Evolutionary conservation across 2,113 vertebrate species (phyloP), one percentile per base, ranked within the genome.

Genomic region (Colinus virginianus): DNA sequence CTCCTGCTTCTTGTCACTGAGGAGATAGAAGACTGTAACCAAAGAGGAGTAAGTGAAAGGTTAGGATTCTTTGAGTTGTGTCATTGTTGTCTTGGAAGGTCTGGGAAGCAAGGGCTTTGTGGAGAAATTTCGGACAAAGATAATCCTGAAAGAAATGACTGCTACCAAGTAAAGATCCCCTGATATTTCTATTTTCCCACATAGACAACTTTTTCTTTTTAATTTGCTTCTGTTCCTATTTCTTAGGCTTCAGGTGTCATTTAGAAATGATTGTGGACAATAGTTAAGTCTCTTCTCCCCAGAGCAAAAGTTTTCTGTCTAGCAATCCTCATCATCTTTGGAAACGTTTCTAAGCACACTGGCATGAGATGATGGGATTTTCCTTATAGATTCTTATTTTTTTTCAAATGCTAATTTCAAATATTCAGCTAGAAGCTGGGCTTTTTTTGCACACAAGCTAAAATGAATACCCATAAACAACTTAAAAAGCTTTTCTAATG

Each of bases 371-470:
- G 43, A 25, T 28, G 6, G 26, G 22, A 7, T 61, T 74, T 83
- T 74, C 53, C 30, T 64, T 90, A 80, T 25, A 59, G 11, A 5
- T 78, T 83, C 26, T 38, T 42, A 0, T 34, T 85, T 32, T 49
- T 92, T 84, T 62, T 90, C 55, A 87, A 87, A 84, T 40, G 25
- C n/a, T 87, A 84, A 84, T 87, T 78, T 75, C 87, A 79, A 40
- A 40, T 40, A 61, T 67, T 84, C 46, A 43, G 11, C n/a, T 34
- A 46, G 67, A 28, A 22, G 17, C 68, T 88, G 64, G 0, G 7
- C 21, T 32, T 48, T 71, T 46, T 74, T 83, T 85, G 49, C 6
- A 56, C 34, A 6, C 8, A 72, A 70, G 16, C 81, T 87, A 88
- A 49, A 38, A 63, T 77, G 56, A 94, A 84, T 79, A 71, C 66